Conservation (phyloP, 2,797 vertebrate species). For the Spondyliosoma cantharus region DNA sequence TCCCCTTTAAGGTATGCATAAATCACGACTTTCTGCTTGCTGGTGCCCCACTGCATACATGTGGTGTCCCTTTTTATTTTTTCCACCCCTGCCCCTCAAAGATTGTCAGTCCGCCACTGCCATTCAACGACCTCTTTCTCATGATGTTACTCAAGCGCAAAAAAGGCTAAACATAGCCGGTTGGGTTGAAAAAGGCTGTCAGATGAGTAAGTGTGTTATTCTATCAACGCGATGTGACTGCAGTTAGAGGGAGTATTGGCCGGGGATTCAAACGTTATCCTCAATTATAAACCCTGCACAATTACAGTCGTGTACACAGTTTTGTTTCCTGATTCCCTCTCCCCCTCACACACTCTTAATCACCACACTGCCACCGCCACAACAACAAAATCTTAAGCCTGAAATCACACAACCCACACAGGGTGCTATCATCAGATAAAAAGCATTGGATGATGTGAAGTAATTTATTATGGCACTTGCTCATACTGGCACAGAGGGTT, state of each 20-base stretch:
- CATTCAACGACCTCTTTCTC: not conserved
- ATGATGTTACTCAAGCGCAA: not conserved
- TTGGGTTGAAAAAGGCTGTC: conserved; percentile 24
- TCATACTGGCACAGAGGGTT: conserved; percentile 79
- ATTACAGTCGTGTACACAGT: conserved; percentile 46
- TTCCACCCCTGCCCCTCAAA: too few relatives aligned
- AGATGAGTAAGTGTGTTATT: conserved; percentile 36
- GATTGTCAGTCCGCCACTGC: too few relatives aligned
- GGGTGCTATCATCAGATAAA: conserved; percentile 75
- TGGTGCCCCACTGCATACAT: too few relatives aligned
- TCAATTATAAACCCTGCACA: conserved; percentile 53
- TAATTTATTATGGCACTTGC: conserved; percentile 81
- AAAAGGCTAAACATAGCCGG: conserved; percentile 21
- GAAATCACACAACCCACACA: conserved; percentile 76
- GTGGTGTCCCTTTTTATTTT: too few relatives aligned
- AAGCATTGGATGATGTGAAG: conserved; percentile 75
- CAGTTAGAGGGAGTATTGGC: conserved; percentile 27
- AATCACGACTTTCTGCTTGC: too few relatives aligned
- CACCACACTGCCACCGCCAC: conserved; percentile 48
- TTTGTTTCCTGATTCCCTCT: conserved; percentile 60
- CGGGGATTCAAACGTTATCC: conserved; percentile 40
- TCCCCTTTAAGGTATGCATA: too few relatives aligned
- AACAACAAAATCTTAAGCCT: conserved; percentile 71
- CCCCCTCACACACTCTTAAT: conserved; percentile 58
- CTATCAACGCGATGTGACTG: conserved; percentile 32